Evolutionary conservation across 2,888 invertebrate species (phyloP).

Genomic region (Lordiphosa andalusiaca): DNA sequence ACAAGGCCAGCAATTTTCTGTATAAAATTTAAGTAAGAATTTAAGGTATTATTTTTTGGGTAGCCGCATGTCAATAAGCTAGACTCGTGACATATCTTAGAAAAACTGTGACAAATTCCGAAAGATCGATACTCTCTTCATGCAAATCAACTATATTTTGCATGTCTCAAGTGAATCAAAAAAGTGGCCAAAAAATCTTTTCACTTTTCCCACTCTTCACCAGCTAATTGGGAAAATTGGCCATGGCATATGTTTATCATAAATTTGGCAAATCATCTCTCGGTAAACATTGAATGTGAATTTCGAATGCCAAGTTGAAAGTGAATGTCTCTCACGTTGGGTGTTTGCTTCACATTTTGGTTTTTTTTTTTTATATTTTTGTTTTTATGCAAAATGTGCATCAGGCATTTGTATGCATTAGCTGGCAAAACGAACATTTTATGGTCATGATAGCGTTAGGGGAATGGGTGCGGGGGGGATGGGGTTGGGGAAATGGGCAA

Average conservation of each 20-base stretch:
- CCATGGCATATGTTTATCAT: conserved; percentile 43
- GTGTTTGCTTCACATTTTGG: conserved; percentile 29
- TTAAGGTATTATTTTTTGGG: too few relatives aligned
- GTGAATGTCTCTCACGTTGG: conserved; percentile 50
- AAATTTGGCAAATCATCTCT: conserved; percentile 20
- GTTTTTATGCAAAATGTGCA: conserved; percentile 62
- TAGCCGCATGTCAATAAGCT: too few relatives aligned
- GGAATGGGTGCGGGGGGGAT: conserved; percentile 16
- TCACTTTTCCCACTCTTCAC: neutral
- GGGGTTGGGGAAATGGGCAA: conserved; percentile 56
- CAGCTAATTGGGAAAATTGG: conserved; percentile 38
- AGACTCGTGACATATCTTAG: too few relatives aligned
- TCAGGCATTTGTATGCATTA: conserved; percentile 72
- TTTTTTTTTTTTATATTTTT: conserved; percentile 1
- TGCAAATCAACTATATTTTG: conserved; percentile 28
- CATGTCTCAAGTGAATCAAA: conserved; percentile 13
- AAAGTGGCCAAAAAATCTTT: neutral
- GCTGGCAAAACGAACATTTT: conserved; percentile 73
- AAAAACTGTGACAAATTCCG: too few relatives aligned
- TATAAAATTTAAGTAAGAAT: too few relatives aligned
- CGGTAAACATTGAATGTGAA: conserved; percentile 5
- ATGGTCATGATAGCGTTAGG: conserved; percentile 40
- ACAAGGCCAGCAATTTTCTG: too few relatives aligned
- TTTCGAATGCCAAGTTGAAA: conserved; percentile 46
- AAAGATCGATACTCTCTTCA: neutral